Conservation (phyloP, 1,140 invertebrate species). For the Acromyrmex heyeri region DNA sequence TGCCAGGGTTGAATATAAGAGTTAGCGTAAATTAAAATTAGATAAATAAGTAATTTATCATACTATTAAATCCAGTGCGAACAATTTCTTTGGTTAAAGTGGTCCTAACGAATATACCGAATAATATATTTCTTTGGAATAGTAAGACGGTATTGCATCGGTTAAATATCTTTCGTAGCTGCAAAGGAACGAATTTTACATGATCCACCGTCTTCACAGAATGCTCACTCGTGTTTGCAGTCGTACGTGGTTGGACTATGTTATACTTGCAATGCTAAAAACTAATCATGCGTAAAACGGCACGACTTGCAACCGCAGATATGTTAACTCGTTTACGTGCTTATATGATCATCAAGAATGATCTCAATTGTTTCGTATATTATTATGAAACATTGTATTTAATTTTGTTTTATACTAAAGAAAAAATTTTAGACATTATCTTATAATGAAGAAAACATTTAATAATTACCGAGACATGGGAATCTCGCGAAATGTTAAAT, state of each 20-base stretch:
- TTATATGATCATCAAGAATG: neutral
- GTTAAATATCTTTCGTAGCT: conserved; percentile 28
- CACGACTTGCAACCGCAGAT: conserved; percentile 28
- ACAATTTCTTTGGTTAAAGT: neutral
- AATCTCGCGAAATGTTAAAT: too few relatives aligned
- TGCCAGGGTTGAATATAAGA: neutral
- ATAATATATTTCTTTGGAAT: conserved; percentile 17
- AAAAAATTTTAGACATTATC: neutral
- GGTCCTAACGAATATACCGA: neutral
- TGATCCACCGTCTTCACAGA: conserved; percentile 41
- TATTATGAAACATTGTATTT: neutral
- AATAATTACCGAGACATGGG: neutral
- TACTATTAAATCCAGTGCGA: neutral
- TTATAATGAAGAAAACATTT: neutral
- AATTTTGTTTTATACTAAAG: neutral
- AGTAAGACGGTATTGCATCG: conserved; percentile 33
- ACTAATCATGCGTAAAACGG: conserved; percentile 28
- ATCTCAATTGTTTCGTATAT: neutral
- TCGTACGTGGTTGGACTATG: conserved; percentile 44
- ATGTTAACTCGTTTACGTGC: neutral
- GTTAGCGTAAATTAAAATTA: neutral
- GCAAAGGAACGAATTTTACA: conserved; percentile 36
- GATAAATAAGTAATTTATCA: conserved; percentile 11
- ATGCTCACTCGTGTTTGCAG: conserved; percentile 40
- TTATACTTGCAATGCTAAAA: neutral